Evolutionary conservation across 1,140 invertebrate genomes (phyloP), one percentile per base, ranked within the genome.

Genomic region (Micrasema longulum): DNA sequence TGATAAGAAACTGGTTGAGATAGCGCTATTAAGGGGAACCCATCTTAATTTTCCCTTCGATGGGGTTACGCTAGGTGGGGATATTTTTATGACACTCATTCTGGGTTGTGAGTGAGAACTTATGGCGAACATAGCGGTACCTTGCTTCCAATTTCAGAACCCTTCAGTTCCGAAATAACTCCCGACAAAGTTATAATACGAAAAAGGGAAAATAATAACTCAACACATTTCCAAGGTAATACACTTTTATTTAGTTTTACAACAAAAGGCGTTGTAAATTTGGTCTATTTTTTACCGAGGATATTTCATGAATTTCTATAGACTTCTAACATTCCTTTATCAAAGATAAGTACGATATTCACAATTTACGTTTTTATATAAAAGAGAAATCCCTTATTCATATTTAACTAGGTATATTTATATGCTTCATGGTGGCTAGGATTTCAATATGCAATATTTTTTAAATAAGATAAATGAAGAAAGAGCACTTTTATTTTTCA

Each of bases 181-280:
- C 18, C 60, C 18, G 23, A 9, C 38, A 48, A 64, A 64, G 20
- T 64, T 64, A 47, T 64, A 47, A 64, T 47, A 64, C 26, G 60
- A 47, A 64, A 48, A 48, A 64, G 60, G 43, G 60, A 64, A 47
- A 64, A 64, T 64, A 64, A 64, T 64, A 64, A 47, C 60, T 64
- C 60, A 60, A 60, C 55, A 38, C 55, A 60, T 60, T 60, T 38
- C 18, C 16, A 41, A 38, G 55, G 55, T 60, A 41, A 60, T 60
- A 38, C 26, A 31, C 26, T 31, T 31, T 31, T 31, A 31, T 31
- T 31, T 31, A 31, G 26, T 31, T 31, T 31, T 31, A 31, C 26
- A 31, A 31, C 26, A 31, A 31, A 31, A 31, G 26, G 26, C 26
- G 26, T 31, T 31, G 7, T 31, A 31, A 31, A 31, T 31, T 31